These are phyloP conservation scores for Corythoichthys intestinalis DNA, from an alignment of 2,113 vertebrate genomes.

Conservation along the genomic window DNA sequence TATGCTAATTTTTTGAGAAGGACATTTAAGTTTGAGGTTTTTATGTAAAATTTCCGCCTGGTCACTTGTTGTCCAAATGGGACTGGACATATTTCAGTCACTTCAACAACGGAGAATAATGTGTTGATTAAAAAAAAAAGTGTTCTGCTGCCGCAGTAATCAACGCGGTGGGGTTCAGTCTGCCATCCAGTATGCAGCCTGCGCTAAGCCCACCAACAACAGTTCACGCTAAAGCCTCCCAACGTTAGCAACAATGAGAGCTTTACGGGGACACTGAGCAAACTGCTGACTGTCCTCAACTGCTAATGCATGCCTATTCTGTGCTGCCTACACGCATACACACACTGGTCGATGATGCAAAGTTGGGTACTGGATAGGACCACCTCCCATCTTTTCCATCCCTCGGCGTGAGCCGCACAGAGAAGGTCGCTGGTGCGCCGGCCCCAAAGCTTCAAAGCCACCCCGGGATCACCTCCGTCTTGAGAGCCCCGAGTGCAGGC, in stretches of 20 bases:
- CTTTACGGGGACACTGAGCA: slow-evolving; percentile 61
- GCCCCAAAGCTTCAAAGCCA: slow-evolving; percentile 30
- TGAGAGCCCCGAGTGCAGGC: slow-evolving; percentile 29
- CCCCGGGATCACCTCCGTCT: slow-evolving; percentile 19
- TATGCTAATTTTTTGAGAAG: not conserved
- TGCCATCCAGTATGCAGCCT: slow-evolving; percentile 54
- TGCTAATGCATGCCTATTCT: slow-evolving; percentile 64
- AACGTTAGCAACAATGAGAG: slow-evolving; percentile 64
- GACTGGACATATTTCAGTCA: not conserved
- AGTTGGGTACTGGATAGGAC: slow-evolving; percentile 19
- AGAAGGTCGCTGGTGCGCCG: slow-evolving; percentile 22
- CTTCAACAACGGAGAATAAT: slow-evolving; percentile 1
- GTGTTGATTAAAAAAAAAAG: slow-evolving; percentile 5
- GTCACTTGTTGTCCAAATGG: not conserved
- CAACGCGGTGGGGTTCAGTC: slow-evolving; percentile 46
- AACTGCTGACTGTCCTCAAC: slow-evolving; percentile 75
- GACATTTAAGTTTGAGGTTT: not conserved
- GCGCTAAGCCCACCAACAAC: slow-evolving; percentile 73
- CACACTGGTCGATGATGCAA: slow-evolving; percentile 16
- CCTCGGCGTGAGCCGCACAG: slow-evolving; percentile 18
- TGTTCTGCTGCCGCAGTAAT: slow-evolving; percentile 4
- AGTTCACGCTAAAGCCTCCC: slow-evolving; percentile 65
- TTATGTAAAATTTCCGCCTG: not conserved
- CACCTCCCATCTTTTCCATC: slow-evolving; percentile 27
- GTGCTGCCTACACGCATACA: slow-evolving; percentile 39